These are phyloP conservation scores for Eubucco bourcierii DNA, from an alignment of 2,113 vertebrate species.

Conservation along the genomic window DNA sequence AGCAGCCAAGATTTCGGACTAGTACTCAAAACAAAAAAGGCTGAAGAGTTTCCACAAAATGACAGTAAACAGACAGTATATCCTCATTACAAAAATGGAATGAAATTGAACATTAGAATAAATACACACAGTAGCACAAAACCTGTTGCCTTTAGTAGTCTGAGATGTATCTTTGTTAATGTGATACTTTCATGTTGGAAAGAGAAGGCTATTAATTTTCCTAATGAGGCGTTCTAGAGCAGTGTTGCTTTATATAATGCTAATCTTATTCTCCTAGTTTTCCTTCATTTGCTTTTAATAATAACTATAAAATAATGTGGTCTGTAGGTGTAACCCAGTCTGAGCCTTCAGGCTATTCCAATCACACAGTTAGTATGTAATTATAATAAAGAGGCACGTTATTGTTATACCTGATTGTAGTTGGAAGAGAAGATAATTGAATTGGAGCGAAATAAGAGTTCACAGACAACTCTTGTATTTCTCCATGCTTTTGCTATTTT, in stretches of 20 bases:
- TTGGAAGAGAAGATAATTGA: constrained; percentile 2
- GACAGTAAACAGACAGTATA: neutral
- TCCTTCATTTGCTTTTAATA: constrained; percentile 57
- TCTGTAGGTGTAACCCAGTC: constrained; percentile 41
- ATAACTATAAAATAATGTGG: constrained; percentile 30
- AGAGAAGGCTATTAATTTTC: neutral
- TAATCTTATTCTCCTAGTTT: constrained; percentile 28
- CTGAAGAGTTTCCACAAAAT: neutral
- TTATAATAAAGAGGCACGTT: constrained; percentile 33
- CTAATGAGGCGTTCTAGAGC: neutral
- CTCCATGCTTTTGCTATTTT: neutral
- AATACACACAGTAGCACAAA: neutral
- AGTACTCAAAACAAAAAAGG: neutral
- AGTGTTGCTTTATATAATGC: neutral
- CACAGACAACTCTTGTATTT: neutral
- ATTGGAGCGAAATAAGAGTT: neutral
- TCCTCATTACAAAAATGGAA: neutral
- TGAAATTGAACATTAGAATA: neutral
- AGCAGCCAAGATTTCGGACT: neutral
- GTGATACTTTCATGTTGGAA: neutral
- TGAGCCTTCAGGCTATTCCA: constrained; percentile 27
- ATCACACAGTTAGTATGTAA: constrained; percentile 32
- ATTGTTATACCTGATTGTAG: neutral
- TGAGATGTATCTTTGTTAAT: neutral
- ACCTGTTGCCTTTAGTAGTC: neutral